Conservation (phyloP, 1,140 invertebrate genomes). For the Pteromalus puparum region DNA sequence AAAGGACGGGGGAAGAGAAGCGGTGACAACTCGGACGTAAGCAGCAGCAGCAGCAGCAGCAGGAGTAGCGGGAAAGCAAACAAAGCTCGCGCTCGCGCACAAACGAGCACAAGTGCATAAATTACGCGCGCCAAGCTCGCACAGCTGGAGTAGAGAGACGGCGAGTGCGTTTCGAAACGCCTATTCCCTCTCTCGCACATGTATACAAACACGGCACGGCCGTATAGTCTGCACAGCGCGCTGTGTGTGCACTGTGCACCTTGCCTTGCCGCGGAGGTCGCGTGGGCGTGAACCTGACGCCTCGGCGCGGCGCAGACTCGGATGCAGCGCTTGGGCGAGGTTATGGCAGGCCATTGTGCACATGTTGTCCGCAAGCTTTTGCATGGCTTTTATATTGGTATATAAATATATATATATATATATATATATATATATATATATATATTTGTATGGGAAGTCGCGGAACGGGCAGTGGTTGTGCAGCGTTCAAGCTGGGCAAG, state of each 20-base stretch:
- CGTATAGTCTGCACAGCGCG: no score
- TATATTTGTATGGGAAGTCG: no score
- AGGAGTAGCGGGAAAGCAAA: background rate
- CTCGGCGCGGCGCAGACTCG: background rate
- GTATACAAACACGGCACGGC: no score
- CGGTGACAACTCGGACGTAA: background rate
- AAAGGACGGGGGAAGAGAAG: background rate
- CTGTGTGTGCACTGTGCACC: background rate
- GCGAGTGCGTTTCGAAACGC: background rate
- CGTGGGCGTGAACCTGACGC: conserved; percentile 14
- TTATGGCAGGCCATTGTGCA: conserved; percentile 13
- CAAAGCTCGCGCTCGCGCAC: background rate
- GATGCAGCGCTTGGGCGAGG: background rate
- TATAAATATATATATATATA: no score
- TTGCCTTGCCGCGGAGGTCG: conserved; percentile 22
- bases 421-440: no score
- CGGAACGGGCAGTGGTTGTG: no score
- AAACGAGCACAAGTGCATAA: conserved; percentile 11
- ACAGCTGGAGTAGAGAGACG: background rate
- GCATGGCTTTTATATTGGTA: no score
- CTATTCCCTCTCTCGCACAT: background rate
- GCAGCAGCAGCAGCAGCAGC: background rate
- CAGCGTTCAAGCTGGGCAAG: no score
- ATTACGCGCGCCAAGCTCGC: background rate
- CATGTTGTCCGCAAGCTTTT: no score